phyloP scores from a whole-genome alignment of 2,113 vertebrate species.

The Pyrgilauda ruficollis region DNA sequence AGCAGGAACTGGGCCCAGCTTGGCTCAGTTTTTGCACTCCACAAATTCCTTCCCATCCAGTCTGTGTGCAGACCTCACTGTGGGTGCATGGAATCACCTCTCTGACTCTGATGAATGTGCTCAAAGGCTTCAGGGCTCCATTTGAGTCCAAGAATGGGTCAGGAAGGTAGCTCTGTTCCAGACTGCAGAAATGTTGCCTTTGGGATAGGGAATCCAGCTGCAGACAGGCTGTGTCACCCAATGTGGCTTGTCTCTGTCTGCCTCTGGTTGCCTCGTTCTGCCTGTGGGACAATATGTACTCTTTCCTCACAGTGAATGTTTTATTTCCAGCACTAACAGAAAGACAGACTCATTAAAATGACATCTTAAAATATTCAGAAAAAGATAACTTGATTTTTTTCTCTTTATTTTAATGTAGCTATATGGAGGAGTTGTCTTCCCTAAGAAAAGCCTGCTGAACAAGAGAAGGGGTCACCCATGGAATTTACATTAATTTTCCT shows the following conservation, averaged over 20 bases:
- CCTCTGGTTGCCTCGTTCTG: neutral
- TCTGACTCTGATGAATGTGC: fast-evolving
- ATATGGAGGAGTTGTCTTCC: neutral
- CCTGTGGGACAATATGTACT: neutral
- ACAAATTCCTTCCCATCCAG: neutral
- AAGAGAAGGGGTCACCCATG: neutral
- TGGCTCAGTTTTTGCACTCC: neutral
- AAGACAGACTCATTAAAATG: neutral
- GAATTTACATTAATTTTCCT: neutral
- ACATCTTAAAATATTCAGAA: neutral
- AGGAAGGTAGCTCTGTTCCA: neutral
- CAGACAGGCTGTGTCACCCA: neutral
- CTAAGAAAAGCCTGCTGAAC: neutral
- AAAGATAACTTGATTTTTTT: too few relatives aligned
- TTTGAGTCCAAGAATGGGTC: neutral
- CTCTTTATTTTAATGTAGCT: neutral
- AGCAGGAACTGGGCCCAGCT: neutral
- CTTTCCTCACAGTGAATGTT: neutral
- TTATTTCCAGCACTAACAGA: neutral
- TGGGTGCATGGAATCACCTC: neutral
- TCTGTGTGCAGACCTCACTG: neutral
- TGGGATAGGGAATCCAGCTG: neutral
- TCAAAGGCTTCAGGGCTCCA: neutral
- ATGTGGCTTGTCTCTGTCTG: neutral
- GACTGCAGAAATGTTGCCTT: neutral